These are phyloP conservation scores for Eonycteris spelaea DNA, from an alignment of 2,113 vertebrate species.

Conservation along the genomic window DNA sequence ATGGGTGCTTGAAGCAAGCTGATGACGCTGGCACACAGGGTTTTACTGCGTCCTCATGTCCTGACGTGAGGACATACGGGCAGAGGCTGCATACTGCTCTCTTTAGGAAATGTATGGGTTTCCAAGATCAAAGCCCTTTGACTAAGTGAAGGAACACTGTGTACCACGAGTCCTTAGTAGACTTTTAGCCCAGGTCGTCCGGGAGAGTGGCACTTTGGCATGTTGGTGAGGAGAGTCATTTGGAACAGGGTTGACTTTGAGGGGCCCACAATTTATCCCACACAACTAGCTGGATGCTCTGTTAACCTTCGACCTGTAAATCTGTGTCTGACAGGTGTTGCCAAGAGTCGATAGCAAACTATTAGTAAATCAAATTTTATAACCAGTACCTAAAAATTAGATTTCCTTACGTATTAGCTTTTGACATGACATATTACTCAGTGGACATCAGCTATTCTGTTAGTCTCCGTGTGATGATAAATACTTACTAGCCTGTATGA, in stretches of 20 bases:
- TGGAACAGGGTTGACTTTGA: neutral
- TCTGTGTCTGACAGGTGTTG: neutral
- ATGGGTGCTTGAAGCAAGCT: neutral
- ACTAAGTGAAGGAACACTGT: neutral
- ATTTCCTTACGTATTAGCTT: neutral
- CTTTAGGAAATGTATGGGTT: neutral
- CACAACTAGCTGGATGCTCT: neutral
- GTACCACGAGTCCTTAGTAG: neutral
- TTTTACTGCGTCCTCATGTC: neutral
- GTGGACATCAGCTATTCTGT: neutral
- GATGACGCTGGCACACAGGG: too few relatives aligned
- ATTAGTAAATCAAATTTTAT: neutral
- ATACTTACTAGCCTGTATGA: neutral
- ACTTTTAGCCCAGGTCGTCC: neutral
- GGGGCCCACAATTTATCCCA: too few relatives aligned
- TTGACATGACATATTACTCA: neutral
- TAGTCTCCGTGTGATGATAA: neutral
- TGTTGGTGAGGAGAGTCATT: neutral
- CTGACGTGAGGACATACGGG: neutral
- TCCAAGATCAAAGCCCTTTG: neutral
- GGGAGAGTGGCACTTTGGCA: neutral
- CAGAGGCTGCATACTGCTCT: neutral
- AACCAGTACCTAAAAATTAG: neutral
- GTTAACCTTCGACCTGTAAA: neutral
- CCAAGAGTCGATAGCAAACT: neutral